These are phyloP conservation scores for Xiphorhynchus erythropygius DNA, from an alignment of 2,797 vertebrate genomes.

Conservation along the genomic window DNA sequence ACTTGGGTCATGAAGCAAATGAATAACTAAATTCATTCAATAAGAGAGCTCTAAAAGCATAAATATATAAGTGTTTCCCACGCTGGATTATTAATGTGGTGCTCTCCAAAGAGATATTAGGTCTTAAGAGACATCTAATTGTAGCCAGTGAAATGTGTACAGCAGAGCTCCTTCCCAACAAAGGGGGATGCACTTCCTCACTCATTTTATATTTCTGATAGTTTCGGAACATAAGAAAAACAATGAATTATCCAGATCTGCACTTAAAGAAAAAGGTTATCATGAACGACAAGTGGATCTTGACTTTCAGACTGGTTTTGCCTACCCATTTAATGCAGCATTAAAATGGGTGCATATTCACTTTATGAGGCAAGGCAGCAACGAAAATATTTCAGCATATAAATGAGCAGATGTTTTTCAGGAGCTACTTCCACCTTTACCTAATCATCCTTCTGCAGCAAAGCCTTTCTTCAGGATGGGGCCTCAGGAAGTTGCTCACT, in stretches of 20 bases:
- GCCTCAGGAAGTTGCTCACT: neutral
- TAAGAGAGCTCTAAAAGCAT: neutral
- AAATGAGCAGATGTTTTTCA: neutral
- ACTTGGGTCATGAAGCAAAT: neutral
- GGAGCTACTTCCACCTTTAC: neutral
- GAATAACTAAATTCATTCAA: neutral
- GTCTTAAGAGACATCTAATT: neutral
- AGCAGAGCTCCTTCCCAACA: neutral
- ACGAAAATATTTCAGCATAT: neutral
- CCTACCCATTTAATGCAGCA: neutral
- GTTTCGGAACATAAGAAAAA: neutral
- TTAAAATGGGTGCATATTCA: neutral
- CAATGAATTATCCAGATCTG: neutral
- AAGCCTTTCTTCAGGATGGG: neutral
- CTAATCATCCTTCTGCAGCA: neutral
- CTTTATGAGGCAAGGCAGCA: neutral
- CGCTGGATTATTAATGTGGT: neutral
- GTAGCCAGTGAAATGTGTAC: neutral
- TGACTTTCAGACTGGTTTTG: neutral
- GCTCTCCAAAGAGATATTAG: neutral
- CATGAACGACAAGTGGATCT: neutral
- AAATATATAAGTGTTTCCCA: neutral
- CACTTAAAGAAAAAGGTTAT: neutral
- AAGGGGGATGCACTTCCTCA: neutral
- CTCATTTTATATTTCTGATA: neutral